Evolutionary conservation across 2,113 vertebrate genomes (phyloP).

Genomic region (Cathartes aura): DNA sequence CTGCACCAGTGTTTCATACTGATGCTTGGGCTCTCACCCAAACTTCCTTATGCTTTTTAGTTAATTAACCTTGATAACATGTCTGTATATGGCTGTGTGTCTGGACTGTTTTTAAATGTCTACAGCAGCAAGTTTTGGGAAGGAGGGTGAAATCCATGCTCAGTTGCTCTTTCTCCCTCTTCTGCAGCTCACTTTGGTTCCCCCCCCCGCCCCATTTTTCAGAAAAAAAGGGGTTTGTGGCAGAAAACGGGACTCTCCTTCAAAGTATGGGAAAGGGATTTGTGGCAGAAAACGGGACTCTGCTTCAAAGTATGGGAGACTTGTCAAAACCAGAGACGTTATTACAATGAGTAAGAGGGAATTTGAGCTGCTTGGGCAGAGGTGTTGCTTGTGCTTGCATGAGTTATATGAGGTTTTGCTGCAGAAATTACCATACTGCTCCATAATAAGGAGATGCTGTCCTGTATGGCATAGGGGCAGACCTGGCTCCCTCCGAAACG

Average conservation of each 20-base stretch:
- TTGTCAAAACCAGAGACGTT: not conserved
- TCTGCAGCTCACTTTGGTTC: not conserved
- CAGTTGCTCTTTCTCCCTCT: not conserved
- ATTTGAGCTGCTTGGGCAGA: not conserved
- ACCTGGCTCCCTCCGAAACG: not conserved
- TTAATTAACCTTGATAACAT: not conserved
- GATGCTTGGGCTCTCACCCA: not conserved
- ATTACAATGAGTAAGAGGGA: not conserved
- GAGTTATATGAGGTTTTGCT: constrained; percentile 23
- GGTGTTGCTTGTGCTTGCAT: not conserved
- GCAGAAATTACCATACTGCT: constrained; percentile 56
- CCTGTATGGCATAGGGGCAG: not conserved
- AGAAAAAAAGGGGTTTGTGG: not conserved
- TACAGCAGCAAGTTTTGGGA: not conserved
- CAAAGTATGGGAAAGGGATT: not conserved
- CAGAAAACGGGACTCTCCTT: not conserved
- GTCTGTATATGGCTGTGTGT: too few relatives aligned
- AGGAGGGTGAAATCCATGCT: not conserved
- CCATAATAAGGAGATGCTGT: not conserved
- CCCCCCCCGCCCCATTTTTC: not conserved
- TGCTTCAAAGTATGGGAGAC: not conserved
- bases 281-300: not conserved
- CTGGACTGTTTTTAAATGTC: not conserved
- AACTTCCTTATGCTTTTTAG: not conserved
- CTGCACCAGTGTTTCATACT: not conserved